Evolutionary conservation across 53 echinoderm and acorn worm species (phyloP), one percentile per base, ranked within the genome.

Genomic region (Temnopleurus reevesii): DNA sequence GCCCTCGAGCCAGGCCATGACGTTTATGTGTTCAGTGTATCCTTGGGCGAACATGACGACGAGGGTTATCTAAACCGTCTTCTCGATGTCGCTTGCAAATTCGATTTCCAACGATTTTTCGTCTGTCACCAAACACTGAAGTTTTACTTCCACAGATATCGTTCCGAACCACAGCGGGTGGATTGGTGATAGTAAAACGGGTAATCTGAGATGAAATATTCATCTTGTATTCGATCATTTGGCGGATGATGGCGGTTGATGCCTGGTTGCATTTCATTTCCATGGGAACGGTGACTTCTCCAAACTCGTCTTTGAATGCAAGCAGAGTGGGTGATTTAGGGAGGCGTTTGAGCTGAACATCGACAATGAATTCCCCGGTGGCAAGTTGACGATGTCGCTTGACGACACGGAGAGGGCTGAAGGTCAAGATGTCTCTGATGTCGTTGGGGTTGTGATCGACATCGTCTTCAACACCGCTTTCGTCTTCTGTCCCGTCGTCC

Each of bases 231-330:
- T 41, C n/a, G 21, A 38, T n/a, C 38, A 85, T 85, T 26, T 58
- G 21, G 19, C 57, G 83, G 36, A 83, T 58, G 57, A 60, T 85
- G 12, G 27, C 13, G 43, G 27, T 12, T 27, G 85, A 7, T 10
- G 61, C 59, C 46, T 46, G 85, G 24, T 85, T 85, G 45, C 61
- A 59, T 85, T 46, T 58, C 85, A 85, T 85, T 18, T 60, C 60
- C 61, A 85, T 85, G 28, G 85, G 60, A 59, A 85, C 46, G 46
- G 45, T 5, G 58, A 85, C 8, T 19, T 85, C 61, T 0, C 85
- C 85, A 18, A 85, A 85, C 60, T 85, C 85, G 46, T 59, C 61
- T 21, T 45, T 18, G 8, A 59, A 44, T 19, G 85, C 85, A 12
- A 60, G 24, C 13, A 85, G 85, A 23, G 85, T 44, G 10, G 85